Evolutionary conservation across 2,888 invertebrate species (phyloP).

Genomic region (Papilio protenor): DNA sequence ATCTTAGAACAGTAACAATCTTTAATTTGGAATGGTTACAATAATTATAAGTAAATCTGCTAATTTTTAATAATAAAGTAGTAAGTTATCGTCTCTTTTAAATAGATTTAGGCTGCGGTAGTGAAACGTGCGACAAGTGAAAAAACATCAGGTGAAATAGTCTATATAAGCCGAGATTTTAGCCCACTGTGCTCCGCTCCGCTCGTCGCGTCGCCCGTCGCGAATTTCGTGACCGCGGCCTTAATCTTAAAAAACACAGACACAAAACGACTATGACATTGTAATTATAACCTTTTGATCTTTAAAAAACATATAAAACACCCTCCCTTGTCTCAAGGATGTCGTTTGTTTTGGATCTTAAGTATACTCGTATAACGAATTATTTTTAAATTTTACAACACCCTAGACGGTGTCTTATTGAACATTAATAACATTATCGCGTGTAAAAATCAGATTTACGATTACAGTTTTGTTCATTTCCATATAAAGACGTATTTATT

Average conservation of each 20-base stretch:
- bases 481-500: constrained; percentile 33
- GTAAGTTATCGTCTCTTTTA: too few relatives aligned
- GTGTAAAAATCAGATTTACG: constrained; percentile 18
- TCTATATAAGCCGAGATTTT: too few relatives aligned
- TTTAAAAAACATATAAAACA: background rate
- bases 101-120: too few relatives aligned
- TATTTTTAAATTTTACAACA: background rate
- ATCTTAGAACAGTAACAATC: too few relatives aligned
- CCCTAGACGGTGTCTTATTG: constrained; percentile 4
- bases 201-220: too few relatives aligned
- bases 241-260: background rate
- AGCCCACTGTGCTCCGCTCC: too few relatives aligned
- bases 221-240: too few relatives aligned
- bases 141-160: too few relatives aligned
- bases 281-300: constrained; percentile 13
- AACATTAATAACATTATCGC: constrained; percentile 30
- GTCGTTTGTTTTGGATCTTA: background rate
- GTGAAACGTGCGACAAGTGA: too few relatives aligned
- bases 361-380: background rate
- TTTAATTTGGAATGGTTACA: too few relatives aligned
- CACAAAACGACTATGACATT: background rate
- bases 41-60: too few relatives aligned
- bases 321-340: constrained; percentile 1
- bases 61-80: too few relatives aligned
- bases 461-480: background rate